Conservation (phyloP, 2,113 vertebrate species). For the Podarcis muralis region DNA sequence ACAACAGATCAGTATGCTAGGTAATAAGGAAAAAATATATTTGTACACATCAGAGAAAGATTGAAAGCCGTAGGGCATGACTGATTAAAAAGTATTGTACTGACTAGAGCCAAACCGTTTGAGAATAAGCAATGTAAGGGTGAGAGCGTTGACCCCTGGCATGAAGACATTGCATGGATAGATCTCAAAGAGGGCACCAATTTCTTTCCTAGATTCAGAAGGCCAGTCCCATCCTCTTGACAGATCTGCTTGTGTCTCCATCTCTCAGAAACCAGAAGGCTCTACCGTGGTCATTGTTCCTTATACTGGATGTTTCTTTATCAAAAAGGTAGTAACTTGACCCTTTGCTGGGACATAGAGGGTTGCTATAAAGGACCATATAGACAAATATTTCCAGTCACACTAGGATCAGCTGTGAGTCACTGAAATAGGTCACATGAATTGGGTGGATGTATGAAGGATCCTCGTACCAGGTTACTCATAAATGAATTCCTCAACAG, state of each 20-base stretch:
- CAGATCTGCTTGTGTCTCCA: not conserved
- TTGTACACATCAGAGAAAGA: not conserved
- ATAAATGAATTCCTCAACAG: not conserved
- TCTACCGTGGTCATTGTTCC: not conserved
- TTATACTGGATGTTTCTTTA: not conserved
- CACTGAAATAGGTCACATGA: not conserved
- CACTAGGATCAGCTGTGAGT: not conserved
- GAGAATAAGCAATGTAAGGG: not conserved
- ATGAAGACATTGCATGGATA: not conserved
- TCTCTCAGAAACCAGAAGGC: not conserved
- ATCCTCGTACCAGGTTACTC: too few relatives aligned
- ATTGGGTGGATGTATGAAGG: not conserved
- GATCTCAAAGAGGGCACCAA: not conserved
- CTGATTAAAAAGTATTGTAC: not conserved
- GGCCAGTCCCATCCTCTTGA: not conserved
- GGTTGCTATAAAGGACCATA: not conserved
- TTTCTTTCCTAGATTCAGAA: not conserved
- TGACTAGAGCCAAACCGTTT: not conserved
- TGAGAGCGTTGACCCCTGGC: not conserved
- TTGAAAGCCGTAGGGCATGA: not conserved
- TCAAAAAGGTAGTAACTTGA: slow-evolving; percentile 1
- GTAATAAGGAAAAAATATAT: not conserved
- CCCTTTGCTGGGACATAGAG: not conserved
- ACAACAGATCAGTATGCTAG: not conserved
- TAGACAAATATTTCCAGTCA: not conserved